These are phyloP conservation scores for Tetramorium alpestre DNA, from an alignment of 1,140 invertebrate species.

Conservation along the genomic window DNA sequence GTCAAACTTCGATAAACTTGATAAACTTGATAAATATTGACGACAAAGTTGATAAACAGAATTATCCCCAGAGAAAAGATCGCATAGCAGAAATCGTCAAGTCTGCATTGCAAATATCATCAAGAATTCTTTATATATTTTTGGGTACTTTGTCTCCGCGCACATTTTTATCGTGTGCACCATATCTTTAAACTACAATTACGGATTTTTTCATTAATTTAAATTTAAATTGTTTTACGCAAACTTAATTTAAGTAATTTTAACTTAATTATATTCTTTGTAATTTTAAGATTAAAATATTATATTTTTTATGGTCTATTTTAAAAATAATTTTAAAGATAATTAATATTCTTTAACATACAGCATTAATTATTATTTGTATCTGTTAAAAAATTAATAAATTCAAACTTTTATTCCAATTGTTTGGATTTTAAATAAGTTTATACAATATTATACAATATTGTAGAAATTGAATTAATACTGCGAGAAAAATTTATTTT, in stretches of 20 bases:
- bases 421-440: neutral
- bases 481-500: neutral
- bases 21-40: constrained; percentile 48
- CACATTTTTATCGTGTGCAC: neutral
- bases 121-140: neutral
- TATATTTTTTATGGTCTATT: neutral
- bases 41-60: constrained; percentile 24
- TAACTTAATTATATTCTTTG: neutral
- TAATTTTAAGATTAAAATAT: neutral
- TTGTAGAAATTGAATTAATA: neutral
- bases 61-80: constrained; percentile 28
- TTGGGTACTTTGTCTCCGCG: neutral
- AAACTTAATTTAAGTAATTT: constrained; percentile 6
- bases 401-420: neutral
- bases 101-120: neutral
- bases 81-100: neutral
- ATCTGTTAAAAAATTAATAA: neutral
- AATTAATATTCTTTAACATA: neutral
- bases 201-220: neutral
- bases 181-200: neutral
- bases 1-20: constrained; percentile 38
- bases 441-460: too few relatives aligned
- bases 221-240: neutral
- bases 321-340: constrained; percentile 7
- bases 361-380: neutral